A percentile compares a stretch with the other conserved stretches of the same genome.
Evolutionary conservation across 2,888 invertebrate species (phyloP).

Genomic region (Toxonevra muliebris): DNA sequence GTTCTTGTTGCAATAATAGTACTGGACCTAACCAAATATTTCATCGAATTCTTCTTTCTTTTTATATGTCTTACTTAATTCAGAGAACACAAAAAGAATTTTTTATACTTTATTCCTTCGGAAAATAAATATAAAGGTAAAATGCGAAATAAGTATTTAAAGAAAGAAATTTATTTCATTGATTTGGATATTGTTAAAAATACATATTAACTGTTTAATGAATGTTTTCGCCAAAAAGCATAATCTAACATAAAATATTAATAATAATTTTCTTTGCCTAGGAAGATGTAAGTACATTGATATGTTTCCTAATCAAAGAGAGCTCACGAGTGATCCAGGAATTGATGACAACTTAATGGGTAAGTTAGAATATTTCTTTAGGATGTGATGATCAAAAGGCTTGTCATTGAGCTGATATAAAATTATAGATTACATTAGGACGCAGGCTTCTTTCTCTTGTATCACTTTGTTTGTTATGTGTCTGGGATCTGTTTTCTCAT

Average conservation of each 20-base stretch:
- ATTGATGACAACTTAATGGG: constrained; percentile 69
- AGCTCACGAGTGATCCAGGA: constrained; percentile 67
- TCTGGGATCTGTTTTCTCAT: constrained; percentile 82
- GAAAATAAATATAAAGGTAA: no score
- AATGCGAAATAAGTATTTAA: not conserved
- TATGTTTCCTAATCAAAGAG: constrained; percentile 69
- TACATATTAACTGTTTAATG: not conserved
- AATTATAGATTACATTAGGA: constrained; percentile 79
- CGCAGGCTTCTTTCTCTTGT: constrained; percentile 84
- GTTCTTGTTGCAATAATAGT: no score
- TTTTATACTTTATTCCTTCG: no score
- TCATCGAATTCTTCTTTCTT: no score
- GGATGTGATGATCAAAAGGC: no score
- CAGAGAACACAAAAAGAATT: no score
- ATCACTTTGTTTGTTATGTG: constrained; percentile 83
- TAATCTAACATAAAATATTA: not conserved
- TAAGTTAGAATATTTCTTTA: constrained; percentile 53
- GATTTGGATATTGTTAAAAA: not conserved
- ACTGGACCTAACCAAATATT: no score
- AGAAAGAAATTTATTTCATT: constrained; percentile 1
- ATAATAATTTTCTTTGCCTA: constrained; percentile 52
- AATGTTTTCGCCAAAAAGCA: not conserved
- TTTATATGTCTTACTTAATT: no score
- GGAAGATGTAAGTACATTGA: constrained; percentile 71
- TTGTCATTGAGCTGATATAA: no score